Evolutionary conservation across 1,140 invertebrate genomes (phyloP), one percentile per base, ranked within the genome.

Genomic region (Drosophila grimshawi): DNA sequence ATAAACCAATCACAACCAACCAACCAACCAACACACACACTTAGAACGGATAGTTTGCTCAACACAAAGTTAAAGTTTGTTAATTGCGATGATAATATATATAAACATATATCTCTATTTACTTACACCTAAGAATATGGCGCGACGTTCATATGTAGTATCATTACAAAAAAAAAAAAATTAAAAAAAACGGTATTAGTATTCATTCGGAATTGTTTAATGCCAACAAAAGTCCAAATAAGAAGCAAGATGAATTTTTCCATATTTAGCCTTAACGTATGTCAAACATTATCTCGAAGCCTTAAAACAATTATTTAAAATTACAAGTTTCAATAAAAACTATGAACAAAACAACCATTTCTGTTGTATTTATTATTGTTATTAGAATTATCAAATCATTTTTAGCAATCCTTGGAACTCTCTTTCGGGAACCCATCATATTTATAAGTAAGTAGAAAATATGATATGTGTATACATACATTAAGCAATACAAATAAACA

Each of bases 261-360:
- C 80, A 89, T 88, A 75, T 78, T 83, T 85, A 88, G 80, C 74
- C 78, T 89, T 86, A 86, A 81, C 53, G 29, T 60, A 65, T 81
- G 74, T 80, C 59, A 74, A 85, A 78, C 80, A 85, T 89, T 85
- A 81, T 88, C 46, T 49, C 70, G 65, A 88, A 89, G 85, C 85
- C 85, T 88, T 89, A 89, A 88, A 60, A 60, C 59, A 53, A 62
- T 83, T 89, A 88, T 83, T 85, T 88, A 83, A 76, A 88, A 83
- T 78, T 77, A 80, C 62, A 67, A 79, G 78, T 78, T 89, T 89
- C 77, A 88, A 88, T 88, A 89, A 88, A 88, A 90, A 67, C 63
- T 63, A 83, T 71, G 68, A 76, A 56, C 80, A 85, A 61, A 48
- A 64, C 3, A 57, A 51, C 4, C 61, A 27, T 2, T 32, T 33